Evolutionary conservation across 2,888 invertebrate genomes (phyloP).

Genomic region (Epinotia ramella): DNA sequence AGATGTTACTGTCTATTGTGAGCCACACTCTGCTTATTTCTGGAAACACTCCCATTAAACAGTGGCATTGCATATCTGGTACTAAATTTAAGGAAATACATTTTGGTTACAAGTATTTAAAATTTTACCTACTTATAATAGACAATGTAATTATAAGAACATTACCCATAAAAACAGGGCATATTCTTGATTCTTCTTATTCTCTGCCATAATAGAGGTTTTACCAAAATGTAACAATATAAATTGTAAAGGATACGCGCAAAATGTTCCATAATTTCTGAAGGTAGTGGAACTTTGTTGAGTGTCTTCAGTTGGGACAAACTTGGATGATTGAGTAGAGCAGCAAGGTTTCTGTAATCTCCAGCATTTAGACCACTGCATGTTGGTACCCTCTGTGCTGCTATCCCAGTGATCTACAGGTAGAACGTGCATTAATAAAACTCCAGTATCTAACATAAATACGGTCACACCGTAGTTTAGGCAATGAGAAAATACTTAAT

Average conservation of each 20-base stretch:
- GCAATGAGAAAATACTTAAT: neutral
- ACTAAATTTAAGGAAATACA: slow-evolving; percentile 53
- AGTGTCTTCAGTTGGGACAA: slow-evolving; percentile 92
- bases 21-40: slow-evolving; percentile 98
- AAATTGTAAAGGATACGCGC: slow-evolving; percentile 92
- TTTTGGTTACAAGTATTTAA: neutral
- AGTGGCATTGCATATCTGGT: slow-evolving; percentile 97
- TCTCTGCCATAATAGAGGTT: too few species aligned
- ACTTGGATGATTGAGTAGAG: slow-evolving; percentile 88
- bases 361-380: slow-evolving; percentile 96
- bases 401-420: slow-evolving; percentile 86
- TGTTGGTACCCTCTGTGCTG: slow-evolving; percentile 89
- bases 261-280: slow-evolving; percentile 97
- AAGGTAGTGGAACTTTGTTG: slow-evolving; percentile 95
- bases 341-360: slow-evolving; percentile 94
- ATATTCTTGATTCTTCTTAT: too few species aligned
- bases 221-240: too few species aligned
- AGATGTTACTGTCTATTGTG: slow-evolving; percentile 98
- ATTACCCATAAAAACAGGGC: too few species aligned
- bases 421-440: slow-evolving; percentile 1
- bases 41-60: slow-evolving; percentile 98
- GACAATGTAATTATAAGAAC: too few species aligned
- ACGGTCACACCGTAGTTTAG: neutral
- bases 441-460: neutral
- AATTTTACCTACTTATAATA: neutral